Evolutionary conservation across 2,113 vertebrate genomes (phyloP).

Genomic region (Alouatta palliata): DNA sequence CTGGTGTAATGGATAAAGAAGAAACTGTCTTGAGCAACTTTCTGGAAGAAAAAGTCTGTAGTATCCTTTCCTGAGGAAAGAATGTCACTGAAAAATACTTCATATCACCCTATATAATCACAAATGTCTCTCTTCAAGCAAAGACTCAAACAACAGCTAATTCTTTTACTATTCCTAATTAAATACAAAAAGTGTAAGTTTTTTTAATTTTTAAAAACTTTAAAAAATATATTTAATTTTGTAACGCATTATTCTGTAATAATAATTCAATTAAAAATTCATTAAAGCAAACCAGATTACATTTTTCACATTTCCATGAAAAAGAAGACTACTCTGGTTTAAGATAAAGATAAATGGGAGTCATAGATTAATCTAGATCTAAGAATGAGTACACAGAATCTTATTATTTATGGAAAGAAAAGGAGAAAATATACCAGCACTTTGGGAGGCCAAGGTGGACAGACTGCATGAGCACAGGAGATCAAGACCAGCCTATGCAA

Average conservation of each 20-base stretch:
- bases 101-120: background rate
- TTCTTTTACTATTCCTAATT: background rate
- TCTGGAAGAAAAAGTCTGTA: background rate
- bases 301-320: slow-evolving; percentile 1
- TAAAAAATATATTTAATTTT: background rate
- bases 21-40: background rate
- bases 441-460: too few relatives aligned
- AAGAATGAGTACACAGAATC: background rate
- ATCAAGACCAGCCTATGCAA: too few relatives aligned
- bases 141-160: background rate
- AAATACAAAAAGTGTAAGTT: background rate
- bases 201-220: background rate
- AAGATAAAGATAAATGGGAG: background rate
- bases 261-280: background rate
- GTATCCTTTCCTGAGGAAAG: background rate
- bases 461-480: too few relatives aligned
- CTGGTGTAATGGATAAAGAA: background rate
- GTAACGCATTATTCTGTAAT: background rate
- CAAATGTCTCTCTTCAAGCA: slow-evolving; percentile 19
- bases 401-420: background rate
- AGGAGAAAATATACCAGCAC: background rate
- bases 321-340: background rate
- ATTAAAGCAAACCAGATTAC: background rate
- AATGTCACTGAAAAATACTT: background rate
- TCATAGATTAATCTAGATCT: background rate